Percentiles rank a stretch among this genome's conserved stretches.
These are phyloP conservation scores for Conus betulinus DNA, from an alignment of 1,140 invertebrate genomes.

Conservation along the genomic window DNA sequence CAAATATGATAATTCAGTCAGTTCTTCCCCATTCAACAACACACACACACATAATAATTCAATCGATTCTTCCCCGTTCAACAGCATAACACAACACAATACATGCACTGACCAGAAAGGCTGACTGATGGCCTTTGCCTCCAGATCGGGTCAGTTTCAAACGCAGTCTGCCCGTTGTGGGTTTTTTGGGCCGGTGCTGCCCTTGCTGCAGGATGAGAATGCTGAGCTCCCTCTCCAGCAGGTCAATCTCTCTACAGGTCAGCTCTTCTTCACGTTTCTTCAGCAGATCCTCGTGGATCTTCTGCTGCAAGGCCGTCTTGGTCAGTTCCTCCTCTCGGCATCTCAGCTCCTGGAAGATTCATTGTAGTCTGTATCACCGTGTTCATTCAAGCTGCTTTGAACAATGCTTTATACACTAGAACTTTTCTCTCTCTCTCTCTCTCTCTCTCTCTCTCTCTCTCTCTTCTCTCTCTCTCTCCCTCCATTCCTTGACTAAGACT, in stretches of 20 bases:
- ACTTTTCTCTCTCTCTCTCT: too few relatives aligned
- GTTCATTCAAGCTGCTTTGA: too few relatives aligned
- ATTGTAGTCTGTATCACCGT: background rate
- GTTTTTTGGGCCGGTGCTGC: constrained; percentile 83
- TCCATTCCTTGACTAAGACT: too few relatives aligned
- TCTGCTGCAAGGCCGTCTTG: constrained; percentile 88
- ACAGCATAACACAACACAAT: background rate
- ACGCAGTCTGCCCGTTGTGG: constrained; percentile 87
- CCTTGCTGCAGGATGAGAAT: constrained; percentile 87
- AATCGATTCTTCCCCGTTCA: too few relatives aligned
- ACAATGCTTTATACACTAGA: too few relatives aligned
- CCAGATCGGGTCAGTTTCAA: constrained; percentile 87
- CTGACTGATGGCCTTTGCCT: constrained; percentile 88
- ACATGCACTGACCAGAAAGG: constrained; percentile 83
- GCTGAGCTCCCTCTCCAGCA: constrained; percentile 89
- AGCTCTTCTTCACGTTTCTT: constrained; percentile 91
- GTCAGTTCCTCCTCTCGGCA: constrained; percentile 94
- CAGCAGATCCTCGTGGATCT: constrained; percentile 89
- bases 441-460: too few relatives aligned
- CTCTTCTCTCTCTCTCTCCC: too few relatives aligned
- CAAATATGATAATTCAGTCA: too few relatives aligned
- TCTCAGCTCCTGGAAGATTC: constrained; percentile 86
- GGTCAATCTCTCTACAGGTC: constrained; percentile 90
- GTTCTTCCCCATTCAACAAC: too few relatives aligned
- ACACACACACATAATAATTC: too few relatives aligned